A percentile compares a stretch with the other conserved stretches of the same genome.
Evolutionary conservation across 2,888 invertebrate genomes (phyloP).

Genomic region (Mythimna lalbum): DNA sequence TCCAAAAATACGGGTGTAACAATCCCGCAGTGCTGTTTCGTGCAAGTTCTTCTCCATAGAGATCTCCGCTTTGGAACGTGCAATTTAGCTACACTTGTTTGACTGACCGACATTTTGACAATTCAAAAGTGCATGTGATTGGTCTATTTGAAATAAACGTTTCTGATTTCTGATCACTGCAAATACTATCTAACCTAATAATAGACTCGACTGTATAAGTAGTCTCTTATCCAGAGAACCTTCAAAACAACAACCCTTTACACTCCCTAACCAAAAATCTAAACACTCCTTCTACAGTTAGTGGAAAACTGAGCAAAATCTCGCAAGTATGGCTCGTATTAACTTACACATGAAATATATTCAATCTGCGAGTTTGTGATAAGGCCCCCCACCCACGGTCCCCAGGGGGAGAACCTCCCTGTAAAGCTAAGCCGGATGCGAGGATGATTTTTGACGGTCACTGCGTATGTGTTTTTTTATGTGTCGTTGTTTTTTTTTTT

Average conservation of each 20-base stretch:
- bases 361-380: slow-evolving; percentile 92
- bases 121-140: too few species aligned
- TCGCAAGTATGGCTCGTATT: slow-evolving; percentile 75
- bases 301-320: slow-evolving; percentile 70
- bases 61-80: too few species aligned
- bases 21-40: too few species aligned
- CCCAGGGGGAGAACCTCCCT: slow-evolving; percentile 54
- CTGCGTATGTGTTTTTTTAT: slow-evolving; percentile 70
- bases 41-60: too few species aligned
- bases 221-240: neutral
- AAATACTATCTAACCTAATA: too few species aligned
- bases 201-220: neutral
- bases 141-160: too few species aligned
- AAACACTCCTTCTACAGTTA: slow-evolving; percentile 47
- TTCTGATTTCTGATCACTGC: too few species aligned
- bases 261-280: slow-evolving; percentile 40
- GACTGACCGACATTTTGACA: too few species aligned
- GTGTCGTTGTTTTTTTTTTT: slow-evolving; percentile 43
- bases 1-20: too few species aligned
- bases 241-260: slow-evolving; percentile 5
- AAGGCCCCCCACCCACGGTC: slow-evolving; percentile 80
- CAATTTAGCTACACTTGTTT: too few species aligned
- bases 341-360: slow-evolving; percentile 92
- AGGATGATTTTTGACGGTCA: slow-evolving; percentile 82
- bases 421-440: slow-evolving; percentile 77